These are phyloP conservation scores for Eucriotettix oculatus DNA, from an alignment of 2,888 invertebrate species.

Conservation along the genomic window DNA sequence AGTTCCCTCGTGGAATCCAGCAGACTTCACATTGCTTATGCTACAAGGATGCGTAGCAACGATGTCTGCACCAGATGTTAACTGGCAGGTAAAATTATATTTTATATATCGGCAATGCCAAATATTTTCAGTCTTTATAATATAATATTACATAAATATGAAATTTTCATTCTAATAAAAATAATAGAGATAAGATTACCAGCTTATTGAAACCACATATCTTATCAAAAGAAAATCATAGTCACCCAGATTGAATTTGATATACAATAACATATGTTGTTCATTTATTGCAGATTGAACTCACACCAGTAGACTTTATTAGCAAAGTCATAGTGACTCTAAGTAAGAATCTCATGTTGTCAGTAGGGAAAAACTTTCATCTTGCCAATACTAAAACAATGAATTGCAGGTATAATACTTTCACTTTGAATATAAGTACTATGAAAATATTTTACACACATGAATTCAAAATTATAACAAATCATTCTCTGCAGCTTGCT, in stretches of 20 bases:
- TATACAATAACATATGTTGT: too few species aligned
- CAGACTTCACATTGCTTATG: conserved; percentile 16
- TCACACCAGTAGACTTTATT: conserved; percentile 17
- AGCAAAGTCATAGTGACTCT: conserved; percentile 14
- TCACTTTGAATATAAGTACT: neutral
- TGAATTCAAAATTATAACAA: neutral
- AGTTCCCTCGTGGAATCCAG: conserved; percentile 15
- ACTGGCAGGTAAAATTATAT: conserved; percentile 12
- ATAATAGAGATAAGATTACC: too few species aligned
- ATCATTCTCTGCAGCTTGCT: conserved; percentile 13
- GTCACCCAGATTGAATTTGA: too few species aligned
- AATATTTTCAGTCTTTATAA: too few species aligned
- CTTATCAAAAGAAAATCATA: too few species aligned
- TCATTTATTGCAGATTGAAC: conserved; percentile 14
- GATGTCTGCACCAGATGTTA: conserved; percentile 12
- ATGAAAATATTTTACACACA: neutral
- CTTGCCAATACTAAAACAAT: conserved; percentile 14
- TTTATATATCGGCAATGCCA: too few species aligned
- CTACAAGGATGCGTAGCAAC: conserved; percentile 15
- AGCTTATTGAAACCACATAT: too few species aligned
- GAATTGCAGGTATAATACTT: conserved; percentile 13
- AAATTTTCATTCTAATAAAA: too few species aligned
- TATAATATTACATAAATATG: too few species aligned
- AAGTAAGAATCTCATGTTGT: conserved; percentile 10
- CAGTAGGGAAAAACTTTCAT: conserved; percentile 16